Evolutionary conservation across 1,140 invertebrate species (phyloP).

Genomic region (Drosophila repleta): DNA sequence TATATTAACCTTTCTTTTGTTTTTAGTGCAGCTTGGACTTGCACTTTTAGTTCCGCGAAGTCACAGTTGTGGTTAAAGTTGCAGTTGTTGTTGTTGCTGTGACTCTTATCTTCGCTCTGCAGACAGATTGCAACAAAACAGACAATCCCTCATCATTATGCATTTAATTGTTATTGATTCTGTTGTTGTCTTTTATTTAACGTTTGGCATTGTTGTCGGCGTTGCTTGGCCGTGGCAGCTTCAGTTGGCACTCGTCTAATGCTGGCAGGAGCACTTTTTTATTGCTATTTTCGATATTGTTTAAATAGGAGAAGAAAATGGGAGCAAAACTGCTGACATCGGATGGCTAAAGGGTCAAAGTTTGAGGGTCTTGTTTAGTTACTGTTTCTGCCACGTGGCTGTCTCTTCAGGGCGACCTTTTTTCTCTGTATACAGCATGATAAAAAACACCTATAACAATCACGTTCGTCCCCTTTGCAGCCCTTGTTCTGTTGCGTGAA

Average conservation of each 20-base stretch:
- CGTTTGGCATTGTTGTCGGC: constrained; percentile 11
- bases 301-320: constrained; percentile 33
- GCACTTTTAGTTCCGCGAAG: constrained; percentile 29
- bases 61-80: constrained; percentile 2
- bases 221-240: constrained; percentile 23
- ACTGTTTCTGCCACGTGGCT: constrained; percentile 33
- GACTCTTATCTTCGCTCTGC: constrained; percentile 36
- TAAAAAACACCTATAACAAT: constrained; percentile 5
- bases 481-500: not conserved
- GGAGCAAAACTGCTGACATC: constrained; percentile 25
- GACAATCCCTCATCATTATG: constrained; percentile 78
- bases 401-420: constrained; percentile 26
- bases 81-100: constrained; percentile 13
- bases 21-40: constrained; percentile 42
- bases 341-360: constrained; percentile 22
- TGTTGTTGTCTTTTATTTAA: constrained; percentile 31
- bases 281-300: not conserved
- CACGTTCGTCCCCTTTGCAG: not conserved
- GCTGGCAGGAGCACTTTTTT: constrained; percentile 47
- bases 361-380: constrained; percentile 17
- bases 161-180: constrained; percentile 48
- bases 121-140: constrained; percentile 50
- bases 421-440: constrained; percentile 11
- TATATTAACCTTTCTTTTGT: constrained; percentile 56
- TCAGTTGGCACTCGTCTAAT: constrained; percentile 40